Base-by-base conservation (phyloP, 2,113 vertebrate genomes). In the Oxygymnocypris stewartii region DNA sequence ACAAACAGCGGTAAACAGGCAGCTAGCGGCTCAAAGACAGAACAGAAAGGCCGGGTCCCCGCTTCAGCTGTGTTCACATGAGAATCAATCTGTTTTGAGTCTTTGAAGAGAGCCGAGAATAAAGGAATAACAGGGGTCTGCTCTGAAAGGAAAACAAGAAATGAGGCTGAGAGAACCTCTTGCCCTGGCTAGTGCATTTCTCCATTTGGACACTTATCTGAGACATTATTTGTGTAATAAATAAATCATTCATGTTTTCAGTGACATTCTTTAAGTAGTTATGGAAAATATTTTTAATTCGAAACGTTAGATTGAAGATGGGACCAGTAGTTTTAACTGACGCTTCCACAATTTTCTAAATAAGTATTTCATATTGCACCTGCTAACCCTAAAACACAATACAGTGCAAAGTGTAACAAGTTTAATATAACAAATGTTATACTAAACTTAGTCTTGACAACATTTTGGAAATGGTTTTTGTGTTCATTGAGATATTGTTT, bases 21-120 rank as follows among this genome's bases (percentile, higher is more conserved):
- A 94, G 92, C 91, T 91, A 89, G 93, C 92, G 93, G 92, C 95
- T 96, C 95, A 96, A 96, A 96, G 95, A 88, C 92, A 91, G 87
- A 84, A 86, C 84, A 91, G 93, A 93, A 93, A 94, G 91, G 90
- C 90, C 92, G 91, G 92, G 90, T 93, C 92, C 93, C 93, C 92
- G 89, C 94, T 93, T 93, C 95, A 94, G 93, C 93, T 96, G 95
- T 94, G 95, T 96, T 98, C 96, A 97, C 95, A 95, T 96, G 95
- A 96, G 96, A 98, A 97, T 97, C 97, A 97, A 97, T 97, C 96
- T 98, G 96, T 95, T 97, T 95, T 93, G 90, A 92, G 94, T 94
- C 96, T 97, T 98, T 98, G 96, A 98, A 97, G 96, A 97, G 94
- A 95, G 94, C 94, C 93, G 90, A 89, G 92, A 91, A 95, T 96